phyloP scores from a whole-genome alignment of 2,113 vertebrate genomes.

The Cairina moschata region DNA sequence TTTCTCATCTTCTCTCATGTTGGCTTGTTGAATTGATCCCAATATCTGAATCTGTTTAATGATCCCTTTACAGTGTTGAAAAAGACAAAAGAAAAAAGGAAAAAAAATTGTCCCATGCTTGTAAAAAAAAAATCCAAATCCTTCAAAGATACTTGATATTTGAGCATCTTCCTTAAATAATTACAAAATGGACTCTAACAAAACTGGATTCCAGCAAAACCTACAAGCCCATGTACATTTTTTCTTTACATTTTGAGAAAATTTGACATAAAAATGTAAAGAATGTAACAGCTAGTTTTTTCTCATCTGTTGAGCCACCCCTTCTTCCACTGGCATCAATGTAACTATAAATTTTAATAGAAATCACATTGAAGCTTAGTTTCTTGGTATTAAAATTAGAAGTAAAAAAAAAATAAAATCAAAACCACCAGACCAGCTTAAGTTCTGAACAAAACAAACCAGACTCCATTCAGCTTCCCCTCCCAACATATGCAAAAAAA shows the following conservation, averaged over 20 bases:
- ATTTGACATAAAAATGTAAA: neutral
- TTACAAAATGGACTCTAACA: neutral
- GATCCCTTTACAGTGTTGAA: neutral
- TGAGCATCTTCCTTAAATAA: neutral
- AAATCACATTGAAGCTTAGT: neutral
- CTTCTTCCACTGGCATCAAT: neutral
- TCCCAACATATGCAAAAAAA: neutral
- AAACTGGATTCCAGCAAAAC: neutral
- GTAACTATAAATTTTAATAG: neutral
- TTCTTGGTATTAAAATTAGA: neutral
- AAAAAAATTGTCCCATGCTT: neutral
- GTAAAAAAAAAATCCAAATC: neutral
- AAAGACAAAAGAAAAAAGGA: neutral
- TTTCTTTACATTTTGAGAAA: neutral
- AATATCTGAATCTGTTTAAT: neutral
- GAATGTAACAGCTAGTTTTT: neutral
- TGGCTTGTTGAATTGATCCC: neutral
- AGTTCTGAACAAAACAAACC: neutral
- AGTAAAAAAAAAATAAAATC: neutral
- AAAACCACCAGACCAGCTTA: neutral
- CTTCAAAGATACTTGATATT: neutral
- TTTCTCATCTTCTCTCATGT: slow-evolving; percentile 34
- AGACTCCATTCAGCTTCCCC: neutral
- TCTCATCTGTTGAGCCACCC: neutral
- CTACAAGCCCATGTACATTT: neutral